Evolutionary conservation across 2,113 vertebrate genomes (phyloP).

Genomic region (Lethenteron reissneri): DNA sequence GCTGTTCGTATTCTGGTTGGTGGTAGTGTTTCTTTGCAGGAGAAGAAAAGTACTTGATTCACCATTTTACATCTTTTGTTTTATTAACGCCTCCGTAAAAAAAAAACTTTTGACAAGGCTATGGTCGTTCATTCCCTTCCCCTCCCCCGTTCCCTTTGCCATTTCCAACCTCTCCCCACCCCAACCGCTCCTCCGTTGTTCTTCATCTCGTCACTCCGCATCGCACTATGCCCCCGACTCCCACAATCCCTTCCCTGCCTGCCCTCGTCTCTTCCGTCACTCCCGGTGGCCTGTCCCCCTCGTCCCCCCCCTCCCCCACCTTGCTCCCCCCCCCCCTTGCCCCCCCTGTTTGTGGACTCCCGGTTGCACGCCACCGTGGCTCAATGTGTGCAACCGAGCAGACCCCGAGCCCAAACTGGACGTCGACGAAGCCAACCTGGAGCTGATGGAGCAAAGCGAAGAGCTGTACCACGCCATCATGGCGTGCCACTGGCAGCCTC

Average conservation of each 20-base stretch:
- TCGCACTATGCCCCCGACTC: not conserved
- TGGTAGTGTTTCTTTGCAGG: too few species aligned
- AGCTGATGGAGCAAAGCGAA: conserved; percentile 69
- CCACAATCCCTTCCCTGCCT: not conserved
- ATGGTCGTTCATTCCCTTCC: too few species aligned
- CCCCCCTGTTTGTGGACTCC: not conserved
- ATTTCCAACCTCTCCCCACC: too few species aligned
- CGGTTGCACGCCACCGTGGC: not conserved
- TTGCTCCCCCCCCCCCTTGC: not conserved
- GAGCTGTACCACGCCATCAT: conserved; percentile 67
- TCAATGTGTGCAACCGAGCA: conserved; percentile 15
- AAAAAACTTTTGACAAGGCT: too few species aligned
- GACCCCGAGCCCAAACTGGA: conserved; percentile 49
- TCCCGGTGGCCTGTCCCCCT: not conserved
- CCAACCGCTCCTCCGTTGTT: not conserved
- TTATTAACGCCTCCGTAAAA: too few species aligned
- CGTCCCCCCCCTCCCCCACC: not conserved
- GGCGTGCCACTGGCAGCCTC: conserved; percentile 55
- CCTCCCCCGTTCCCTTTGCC: too few species aligned
- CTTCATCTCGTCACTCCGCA: not conserved
- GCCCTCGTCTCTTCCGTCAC: not conserved
- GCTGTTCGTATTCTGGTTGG: too few species aligned
- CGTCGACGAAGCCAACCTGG: conserved; percentile 48
- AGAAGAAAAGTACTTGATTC: too few species aligned
- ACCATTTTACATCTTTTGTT: too few species aligned